Conservation (phyloP, 2,797 vertebrate genomes). For the Pagetopsis macropterus region DNA sequence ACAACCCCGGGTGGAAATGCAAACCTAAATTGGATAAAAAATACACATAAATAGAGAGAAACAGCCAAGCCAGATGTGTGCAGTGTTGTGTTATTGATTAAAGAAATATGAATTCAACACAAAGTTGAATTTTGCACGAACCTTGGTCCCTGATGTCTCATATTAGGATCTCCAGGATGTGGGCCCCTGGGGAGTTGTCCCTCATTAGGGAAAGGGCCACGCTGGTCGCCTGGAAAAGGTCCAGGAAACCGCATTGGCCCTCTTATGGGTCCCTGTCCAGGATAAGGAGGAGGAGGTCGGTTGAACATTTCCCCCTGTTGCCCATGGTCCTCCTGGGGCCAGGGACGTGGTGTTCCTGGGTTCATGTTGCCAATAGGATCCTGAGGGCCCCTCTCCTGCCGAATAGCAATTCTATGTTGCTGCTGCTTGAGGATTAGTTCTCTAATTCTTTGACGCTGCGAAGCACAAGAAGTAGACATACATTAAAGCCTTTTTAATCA, state of each 20-base stretch:
- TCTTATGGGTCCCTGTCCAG: conserved; percentile 87
- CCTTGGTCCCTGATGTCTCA: conserved; percentile 92
- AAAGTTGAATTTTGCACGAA: conserved; percentile 69
- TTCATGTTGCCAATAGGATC: conserved; percentile 80
- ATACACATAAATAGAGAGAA: conserved; percentile 1
- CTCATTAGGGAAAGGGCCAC: conserved; percentile 86
- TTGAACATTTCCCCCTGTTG: conserved; percentile 88
- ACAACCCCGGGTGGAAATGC: conserved; percentile 87
- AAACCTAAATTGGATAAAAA: conserved; percentile 81
- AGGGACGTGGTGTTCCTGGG: conserved; percentile 85
- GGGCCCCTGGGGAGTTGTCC: conserved; percentile 86
- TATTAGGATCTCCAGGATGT: conserved; percentile 86
- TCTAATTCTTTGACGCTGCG: conserved; percentile 93
- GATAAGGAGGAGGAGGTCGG: conserved; percentile 96
- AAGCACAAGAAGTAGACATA: conserved; percentile 34
- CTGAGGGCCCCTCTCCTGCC: conserved; percentile 90
- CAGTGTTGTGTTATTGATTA: not conserved
- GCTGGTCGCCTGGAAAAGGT: conserved; percentile 88
- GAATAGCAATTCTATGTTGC: conserved; percentile 92
- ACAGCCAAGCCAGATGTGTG: not conserved
- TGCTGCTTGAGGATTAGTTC: conserved; percentile 97
- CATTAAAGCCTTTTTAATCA: conserved; percentile 8
- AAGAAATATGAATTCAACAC: not conserved
- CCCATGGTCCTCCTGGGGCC: conserved; percentile 89
- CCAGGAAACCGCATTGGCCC: conserved; percentile 88